Evolutionary conservation across 2,888 invertebrate genomes (phyloP), one percentile per base, ranked within the genome.

Genomic region (Caenorhabditis sp.): DNA sequence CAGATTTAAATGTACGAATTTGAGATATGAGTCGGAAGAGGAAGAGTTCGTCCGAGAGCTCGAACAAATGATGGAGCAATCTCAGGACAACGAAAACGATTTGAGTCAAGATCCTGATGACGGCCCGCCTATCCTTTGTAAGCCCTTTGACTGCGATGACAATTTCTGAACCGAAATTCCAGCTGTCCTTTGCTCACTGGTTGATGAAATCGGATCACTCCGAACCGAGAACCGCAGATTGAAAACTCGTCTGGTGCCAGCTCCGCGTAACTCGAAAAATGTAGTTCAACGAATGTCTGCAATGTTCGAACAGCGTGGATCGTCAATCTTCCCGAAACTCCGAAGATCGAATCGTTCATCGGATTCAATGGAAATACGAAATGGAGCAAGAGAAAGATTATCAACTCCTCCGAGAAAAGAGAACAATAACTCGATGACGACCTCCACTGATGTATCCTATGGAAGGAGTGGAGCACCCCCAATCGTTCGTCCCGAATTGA

Each of bases 1-100:
- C n/a, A n/a, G n/a, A n/a, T n/a, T n/a, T n/a, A n/a, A n/a, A n/a
- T n/a, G n/a, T n/a, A n/a, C 8, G 14, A 54, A 54, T 14, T 85
- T 80, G 51, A 91, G 91, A 81, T 91, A 91, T 79, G 90, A 91
- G 74, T 87, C 89, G 2, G 91, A 90, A 72, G 91, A 91, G 74
- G 91, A 91, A 44, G 90, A 90, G 61, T 91, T 90, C 64, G 79
- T 91, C 64, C 85, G 90, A 26, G 91, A 91, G 74, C 68, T 91
- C 54, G 91, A 90, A 74, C 83, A 86, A 26, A 90, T 90, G 89
- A 82, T 82, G 63, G 73, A 68, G 41, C 66, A 70, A 59, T 63
- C 54, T 41, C 28, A 59, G 22, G 76, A 77, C 31, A 77, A 72
- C 35, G 87, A 85, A 44, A 68, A 68, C 28, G 80, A 80, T 8